Conservation (phyloP, 2,113 vertebrate species). For the Mus pahari region DNA sequence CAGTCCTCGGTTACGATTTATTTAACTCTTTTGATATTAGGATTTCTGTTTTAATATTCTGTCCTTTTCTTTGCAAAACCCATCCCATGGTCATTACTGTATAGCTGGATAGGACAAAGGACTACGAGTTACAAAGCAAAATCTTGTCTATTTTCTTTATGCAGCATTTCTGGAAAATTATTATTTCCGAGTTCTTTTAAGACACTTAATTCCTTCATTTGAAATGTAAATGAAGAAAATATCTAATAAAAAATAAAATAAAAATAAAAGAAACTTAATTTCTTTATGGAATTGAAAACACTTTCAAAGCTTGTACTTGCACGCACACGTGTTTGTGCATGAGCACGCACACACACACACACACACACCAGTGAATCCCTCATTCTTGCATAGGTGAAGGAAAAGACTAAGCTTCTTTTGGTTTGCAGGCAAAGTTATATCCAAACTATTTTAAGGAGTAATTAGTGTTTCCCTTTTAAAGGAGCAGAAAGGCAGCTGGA, state of each 20-base stretch:
- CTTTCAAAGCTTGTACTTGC: too few species aligned
- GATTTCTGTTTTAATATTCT: neutral
- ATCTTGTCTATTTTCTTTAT: neutral
- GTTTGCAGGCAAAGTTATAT: neutral
- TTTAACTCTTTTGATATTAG: neutral
- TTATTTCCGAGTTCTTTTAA: neutral
- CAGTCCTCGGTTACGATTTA: neutral
- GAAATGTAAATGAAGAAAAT: too few species aligned
- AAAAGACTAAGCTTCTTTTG: neutral
- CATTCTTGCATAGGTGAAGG: neutral
- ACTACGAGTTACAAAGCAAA: neutral
- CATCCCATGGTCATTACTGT: neutral
- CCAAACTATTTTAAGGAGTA: neutral
- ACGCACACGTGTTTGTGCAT: neutral
- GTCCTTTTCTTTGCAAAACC: neutral
- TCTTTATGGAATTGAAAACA: conserved; percentile 10
- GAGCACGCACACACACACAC: neutral
- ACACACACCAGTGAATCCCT: neutral
- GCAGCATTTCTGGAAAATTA: neutral
- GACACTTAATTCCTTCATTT: neutral
- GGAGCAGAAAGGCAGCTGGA: neutral
- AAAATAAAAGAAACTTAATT: neutral
- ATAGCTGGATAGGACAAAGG: neutral
- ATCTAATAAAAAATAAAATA: too few species aligned
- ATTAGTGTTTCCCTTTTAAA: neutral